phyloP scores from a whole-genome alignment of 1,140 invertebrate genomes.

The Hyles euphorbiae region DNA sequence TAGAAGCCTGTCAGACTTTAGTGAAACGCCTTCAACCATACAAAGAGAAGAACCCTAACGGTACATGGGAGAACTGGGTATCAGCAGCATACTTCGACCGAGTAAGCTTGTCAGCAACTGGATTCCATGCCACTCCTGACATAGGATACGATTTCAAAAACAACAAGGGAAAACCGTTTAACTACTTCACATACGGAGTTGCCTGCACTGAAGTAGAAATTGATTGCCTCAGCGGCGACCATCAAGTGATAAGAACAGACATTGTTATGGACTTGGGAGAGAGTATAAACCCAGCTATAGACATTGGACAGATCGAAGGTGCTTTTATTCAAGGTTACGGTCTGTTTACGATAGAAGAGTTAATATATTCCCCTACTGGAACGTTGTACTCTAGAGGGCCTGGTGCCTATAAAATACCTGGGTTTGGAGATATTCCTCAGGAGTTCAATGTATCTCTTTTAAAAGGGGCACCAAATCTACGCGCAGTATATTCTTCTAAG shows the following conservation, averaged over 20 bases:
- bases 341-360: constrained; percentile 92
- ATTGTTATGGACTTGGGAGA: constrained; percentile 96
- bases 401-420: constrained; percentile 95
- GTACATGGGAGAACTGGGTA: constrained; percentile 93
- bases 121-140: constrained; percentile 89
- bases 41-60: constrained; percentile 85
- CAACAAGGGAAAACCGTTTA: constrained; percentile 83
- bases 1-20: constrained; percentile 89
- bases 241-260: constrained; percentile 90
- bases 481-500: constrained; percentile 96
- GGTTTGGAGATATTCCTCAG: constrained; percentile 91
- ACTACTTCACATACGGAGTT: constrained; percentile 89
- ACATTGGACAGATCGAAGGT: constrained; percentile 97
- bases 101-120: constrained; percentile 89
- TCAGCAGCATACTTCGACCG: constrained; percentile 86
- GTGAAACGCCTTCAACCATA: constrained; percentile 86
- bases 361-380: constrained; percentile 90
- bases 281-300: constrained; percentile 96
- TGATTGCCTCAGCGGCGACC: constrained; percentile 92
- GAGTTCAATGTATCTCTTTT: constrained; percentile 96
- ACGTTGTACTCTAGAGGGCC: constrained; percentile 90
- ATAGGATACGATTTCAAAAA: constrained; percentile 86
- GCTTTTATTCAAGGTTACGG: constrained; percentile 96
- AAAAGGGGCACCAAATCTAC: constrained; percentile 90
- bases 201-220: constrained; percentile 90